Conservation (phyloP, 1,140 invertebrate species). For the Brachionus calyciflorus region DNA sequence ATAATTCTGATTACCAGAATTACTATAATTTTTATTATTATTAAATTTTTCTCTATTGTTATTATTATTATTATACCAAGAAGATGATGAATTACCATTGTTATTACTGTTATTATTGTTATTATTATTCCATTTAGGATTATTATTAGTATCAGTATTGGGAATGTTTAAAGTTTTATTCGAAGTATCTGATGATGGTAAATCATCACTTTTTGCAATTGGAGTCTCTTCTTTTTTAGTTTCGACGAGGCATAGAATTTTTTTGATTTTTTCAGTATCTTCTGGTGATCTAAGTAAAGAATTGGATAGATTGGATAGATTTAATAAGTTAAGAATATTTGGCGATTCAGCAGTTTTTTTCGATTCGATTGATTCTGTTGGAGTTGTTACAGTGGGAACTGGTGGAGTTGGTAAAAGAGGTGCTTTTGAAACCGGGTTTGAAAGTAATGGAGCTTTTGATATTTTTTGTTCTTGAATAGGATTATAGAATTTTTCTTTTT, state of each 20-base stretch:
- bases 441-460: background rate
- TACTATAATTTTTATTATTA: background rate
- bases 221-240: background rate
- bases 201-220: background rate
- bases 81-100: background rate
- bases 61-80: background rate
- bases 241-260: slow-evolving; percentile 26
- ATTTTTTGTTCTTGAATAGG: background rate
- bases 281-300: background rate
- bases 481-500: background rate
- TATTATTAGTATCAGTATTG: slow-evolving; percentile 14
- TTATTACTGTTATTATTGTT: slow-evolving; percentile 17
- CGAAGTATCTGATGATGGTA: background rate
- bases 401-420: slow-evolving; percentile 6
- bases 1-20: background rate
- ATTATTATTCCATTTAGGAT: slow-evolving; percentile 30
- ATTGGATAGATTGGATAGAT: background rate
- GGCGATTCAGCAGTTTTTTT: background rate
- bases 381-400: background rate
- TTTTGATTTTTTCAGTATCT: slow-evolving; percentile 15
- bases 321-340: slow-evolving; percentile 5
- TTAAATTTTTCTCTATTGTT: background rate
- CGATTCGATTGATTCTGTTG: background rate
- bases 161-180: background rate
- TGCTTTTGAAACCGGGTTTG: background rate